These are phyloP conservation scores for Gambusia yucatana DNA, from an alignment of 2,797 vertebrate species.

Conservation along the genomic window DNA sequence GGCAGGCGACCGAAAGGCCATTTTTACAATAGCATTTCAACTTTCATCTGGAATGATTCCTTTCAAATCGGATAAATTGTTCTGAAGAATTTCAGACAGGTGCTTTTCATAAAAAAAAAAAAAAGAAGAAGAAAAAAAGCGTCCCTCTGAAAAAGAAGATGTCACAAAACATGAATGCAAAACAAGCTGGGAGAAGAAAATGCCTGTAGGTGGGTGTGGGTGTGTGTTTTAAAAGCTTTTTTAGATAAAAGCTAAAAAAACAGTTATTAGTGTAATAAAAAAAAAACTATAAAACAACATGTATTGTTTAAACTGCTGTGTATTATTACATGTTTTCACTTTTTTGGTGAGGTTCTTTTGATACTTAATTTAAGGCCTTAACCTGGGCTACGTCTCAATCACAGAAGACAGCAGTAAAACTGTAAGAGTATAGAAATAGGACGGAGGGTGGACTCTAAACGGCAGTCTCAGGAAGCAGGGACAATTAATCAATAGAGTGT, in stretches of 20 bases:
- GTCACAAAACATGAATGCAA: slow-evolving; percentile 70
- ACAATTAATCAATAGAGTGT: slow-evolving; percentile 83
- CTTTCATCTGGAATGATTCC: slow-evolving; percentile 80
- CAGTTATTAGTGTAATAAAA: not conserved
- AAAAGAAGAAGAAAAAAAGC: slow-evolving; percentile 25
- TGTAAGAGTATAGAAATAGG: slow-evolving; percentile 33
- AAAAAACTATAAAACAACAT: slow-evolving; percentile 26
- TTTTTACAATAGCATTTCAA: slow-evolving; percentile 79
- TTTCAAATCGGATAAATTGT: slow-evolving; percentile 76
- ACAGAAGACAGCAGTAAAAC: slow-evolving; percentile 63
- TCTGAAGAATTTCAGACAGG: slow-evolving; percentile 74
- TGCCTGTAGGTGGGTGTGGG: not conserved
- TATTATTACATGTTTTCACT: not conserved
- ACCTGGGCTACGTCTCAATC: slow-evolving; percentile 48
- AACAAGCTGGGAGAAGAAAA: slow-evolving; percentile 44
- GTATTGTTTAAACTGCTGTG: not conserved
- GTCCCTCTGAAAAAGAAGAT: slow-evolving; percentile 69
- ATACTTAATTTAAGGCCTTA: slow-evolving; percentile 60
- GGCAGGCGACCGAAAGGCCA: slow-evolving; percentile 69
- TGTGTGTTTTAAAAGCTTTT: not conserved
- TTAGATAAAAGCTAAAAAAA: not conserved
- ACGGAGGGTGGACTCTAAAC: slow-evolving; percentile 48
- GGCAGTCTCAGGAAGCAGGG: slow-evolving; percentile 71
- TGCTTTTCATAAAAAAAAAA: slow-evolving; percentile 63
- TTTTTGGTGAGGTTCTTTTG: slow-evolving; percentile 24